Base-by-base conservation (phyloP, 1,140 invertebrate species). In the Micrasema longulum region DNA sequence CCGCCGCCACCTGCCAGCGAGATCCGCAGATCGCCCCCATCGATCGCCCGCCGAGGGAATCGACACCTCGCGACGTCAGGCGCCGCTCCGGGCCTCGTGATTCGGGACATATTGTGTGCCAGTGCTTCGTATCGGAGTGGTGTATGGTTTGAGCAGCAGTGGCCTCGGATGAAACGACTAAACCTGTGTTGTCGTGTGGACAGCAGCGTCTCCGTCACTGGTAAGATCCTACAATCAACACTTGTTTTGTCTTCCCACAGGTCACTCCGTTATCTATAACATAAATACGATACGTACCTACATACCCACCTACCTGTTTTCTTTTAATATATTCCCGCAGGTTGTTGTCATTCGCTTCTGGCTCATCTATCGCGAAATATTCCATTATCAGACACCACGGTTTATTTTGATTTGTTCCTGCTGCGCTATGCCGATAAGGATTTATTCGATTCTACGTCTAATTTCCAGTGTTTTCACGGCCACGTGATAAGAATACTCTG, bases 121-220 rank as follows among this genome's bases (percentile, higher is more conserved):
- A 69, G 67, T 69, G 67, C 10, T 47, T 31, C 23, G 31, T 38
- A n/a, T 36, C 57, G 16, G 57, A 70, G 55, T 70, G 57, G 68
- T 70, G 55, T 43, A 70, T 70, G 68, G 68, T 70, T 63, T 70
- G 68, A 70, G 23, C 16, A 18, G 57, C 68, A 70, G 26, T 63
- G 26, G 68, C 68, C 68, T 70, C 68, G 68, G 68, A 70, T 70
- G 68, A 70, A 70, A 45, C 68, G 31, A 26, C 68, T 10, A 20
- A 36, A 26, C 48, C 68, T 36, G 23, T 70, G 26, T 38, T 64
- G 68, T 70, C 68, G 45, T 50, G 48, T 16, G 48, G 38, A 48
- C 36, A 53, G 57, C 23, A 64, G 48, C 68, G 31, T 20, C 55
- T 35, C 50, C 55, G 38, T 63, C 55, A 38, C 43, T 53, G 68